Evolutionary conservation across 1,140 invertebrate species (phyloP).

Genomic region (Megathymus violae): DNA sequence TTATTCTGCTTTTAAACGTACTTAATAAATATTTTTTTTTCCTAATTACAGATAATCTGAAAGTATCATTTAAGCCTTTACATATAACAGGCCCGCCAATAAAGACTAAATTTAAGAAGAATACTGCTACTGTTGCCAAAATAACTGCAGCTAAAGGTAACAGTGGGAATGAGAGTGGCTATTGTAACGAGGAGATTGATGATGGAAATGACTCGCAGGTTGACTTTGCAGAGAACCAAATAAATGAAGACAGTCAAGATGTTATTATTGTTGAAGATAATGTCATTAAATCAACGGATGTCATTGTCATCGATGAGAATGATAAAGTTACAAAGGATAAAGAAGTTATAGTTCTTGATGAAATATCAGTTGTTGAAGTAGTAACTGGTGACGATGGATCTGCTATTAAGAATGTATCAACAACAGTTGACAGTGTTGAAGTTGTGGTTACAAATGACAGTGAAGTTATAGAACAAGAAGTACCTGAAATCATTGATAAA

Average conservation of each 20-base stretch:
- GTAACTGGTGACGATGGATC: not conserved
- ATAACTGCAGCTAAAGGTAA: not conserved
- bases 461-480: conserved; percentile 11
- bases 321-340: no score
- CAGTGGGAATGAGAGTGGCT: not conserved
- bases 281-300: conserved; percentile 8
- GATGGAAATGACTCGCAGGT: conserved; percentile 13
- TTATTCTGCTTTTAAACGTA: no score
- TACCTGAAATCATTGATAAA: not conserved
- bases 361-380: conserved; percentile 4
- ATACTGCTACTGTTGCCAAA: not conserved
- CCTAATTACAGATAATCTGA: conserved; percentile 9
- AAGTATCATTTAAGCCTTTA: conserved; percentile 32
- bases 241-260: not conserved
- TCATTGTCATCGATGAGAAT: conserved; percentile 24
- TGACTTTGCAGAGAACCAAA: no score
- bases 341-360: not conserved
- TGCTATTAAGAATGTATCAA: not conserved
- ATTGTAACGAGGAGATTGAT: conserved; percentile 4
- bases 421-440: conserved; percentile 3
- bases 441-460: conserved; percentile 10
- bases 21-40: no score
- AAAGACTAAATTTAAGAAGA: conserved; percentile 3
- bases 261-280: no score
- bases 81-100: conserved; percentile 30